Base-by-base conservation (phyloP, 2,797 vertebrate genomes). In the Chromis chromis region DNA sequence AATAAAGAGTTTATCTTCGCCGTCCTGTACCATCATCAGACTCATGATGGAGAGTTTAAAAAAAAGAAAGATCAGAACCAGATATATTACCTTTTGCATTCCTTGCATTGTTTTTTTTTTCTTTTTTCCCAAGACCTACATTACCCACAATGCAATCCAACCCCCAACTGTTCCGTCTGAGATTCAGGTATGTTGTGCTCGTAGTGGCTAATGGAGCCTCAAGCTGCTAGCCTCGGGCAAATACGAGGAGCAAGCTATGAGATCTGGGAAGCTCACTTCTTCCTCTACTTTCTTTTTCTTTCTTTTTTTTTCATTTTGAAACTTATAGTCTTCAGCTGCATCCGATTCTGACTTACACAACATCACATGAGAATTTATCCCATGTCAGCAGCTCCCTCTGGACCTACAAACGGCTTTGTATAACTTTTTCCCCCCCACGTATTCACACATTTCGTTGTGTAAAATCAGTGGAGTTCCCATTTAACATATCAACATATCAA, bases 401-500 rank as follows among this genome's bases (percentile, higher is more conserved):
- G 44, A 65, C 25, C 48, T 22, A 46, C 17, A 53, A 39, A 52
- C 1, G 6, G 24, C 22, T 53, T 27, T 53, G 14, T 27, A 25
- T 13, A 27, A 27, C 24, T 53, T 53, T 25, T 25, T 16, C 8
- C 9, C 19, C 19, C 17, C 46, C 3, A n/a, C 4, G 7, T 14
- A n/a, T 10, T 36, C 33, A 21, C 12, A 16, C 46, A 60, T 14
- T 21, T 12, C 7, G n/a, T 44, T 27, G 36, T 33, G 58, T 8
- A 44, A 61, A 70, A 61, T 28, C 58, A 46, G 3, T 2, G 3
- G 14, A n/a, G 42, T 50, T 59, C 14, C n/a, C 21, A 8, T 65
- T 50, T 9, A 58, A 31, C 36, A 59, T 55, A 44, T 56, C 21
- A 49, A 55, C 19, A 11, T 67, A 68, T 24, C 55, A 75, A 42